Evolutionary conservation across 1,140 invertebrate species (phyloP), one percentile per base, ranked within the genome.

Genomic region (Arion vulgaris): DNA sequence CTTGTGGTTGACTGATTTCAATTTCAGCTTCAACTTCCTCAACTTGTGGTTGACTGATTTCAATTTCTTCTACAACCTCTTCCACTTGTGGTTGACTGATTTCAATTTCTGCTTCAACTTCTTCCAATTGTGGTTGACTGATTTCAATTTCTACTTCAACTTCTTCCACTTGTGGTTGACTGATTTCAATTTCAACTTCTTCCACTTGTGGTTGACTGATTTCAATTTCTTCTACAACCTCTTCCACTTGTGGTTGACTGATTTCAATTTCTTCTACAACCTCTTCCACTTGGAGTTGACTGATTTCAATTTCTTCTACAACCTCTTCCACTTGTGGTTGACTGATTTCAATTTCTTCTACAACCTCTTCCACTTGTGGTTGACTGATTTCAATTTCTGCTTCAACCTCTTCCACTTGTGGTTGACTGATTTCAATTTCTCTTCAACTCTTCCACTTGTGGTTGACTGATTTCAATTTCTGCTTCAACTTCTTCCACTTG

Each of bases 361-460:
- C 34, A 39, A 78, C 76, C n/a, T 71, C 49, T 26, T 69, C 38
- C 38, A 62, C 66, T 74, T 53, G 28, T 23, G 68, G 69, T 45
- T 89, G 32, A 45, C 2, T 69, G 86, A 88, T 80, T 85, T 72
- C 51, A 51, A 39, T 69, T 36, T 81, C 80, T 68, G n/a, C 68
- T 45, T 80, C 68, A 2, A 39, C 68, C 38, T 45, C 39, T 49
- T 51, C 79, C 7, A 51, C 32, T 80, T 69, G 1, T 17, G 66
- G 13, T 39, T 23, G 23, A 34, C 1, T 36, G 86, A 88, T 78
- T 85, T 80, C 74, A 38, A 76, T 45, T 36, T 85, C 73, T 39
- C 84, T 85, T 77, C 66, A 68, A 80, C 36, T 72, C 79, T 34
- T 86, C 81, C 26, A 72, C 71, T 80, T 80, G 51, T 41, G 36